phyloP scores from a whole-genome alignment of 2,888 invertebrate genomes.

The Spodoptera exigua region DNA sequence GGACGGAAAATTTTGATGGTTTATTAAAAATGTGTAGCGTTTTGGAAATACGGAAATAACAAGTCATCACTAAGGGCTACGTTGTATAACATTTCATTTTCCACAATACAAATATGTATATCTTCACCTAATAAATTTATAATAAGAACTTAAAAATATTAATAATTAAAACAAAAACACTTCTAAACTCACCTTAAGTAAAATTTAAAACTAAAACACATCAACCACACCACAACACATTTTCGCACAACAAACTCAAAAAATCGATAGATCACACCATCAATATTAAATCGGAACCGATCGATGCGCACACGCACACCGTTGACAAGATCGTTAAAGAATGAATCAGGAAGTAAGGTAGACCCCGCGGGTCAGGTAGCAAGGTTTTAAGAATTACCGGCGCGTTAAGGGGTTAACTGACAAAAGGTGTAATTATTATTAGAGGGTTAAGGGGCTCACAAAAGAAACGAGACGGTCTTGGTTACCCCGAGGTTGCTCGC shows the following conservation, averaged over 20 bases:
- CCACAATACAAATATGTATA: neutral
- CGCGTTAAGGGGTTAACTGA: slow-evolving; percentile 86
- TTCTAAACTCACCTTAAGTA: slow-evolving; percentile 29
- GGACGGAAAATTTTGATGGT: slow-evolving; percentile 56
- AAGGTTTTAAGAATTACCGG: slow-evolving; percentile 83
- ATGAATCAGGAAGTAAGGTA: slow-evolving; percentile 86
- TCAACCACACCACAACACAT: slow-evolving; percentile 30
- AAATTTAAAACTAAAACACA: slow-evolving; percentile 23
- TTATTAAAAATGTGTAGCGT: slow-evolving; percentile 52
- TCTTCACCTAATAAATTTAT: neutral
- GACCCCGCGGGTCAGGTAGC: slow-evolving; percentile 85
- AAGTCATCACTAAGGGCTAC: neutral
- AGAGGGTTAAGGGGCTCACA: slow-evolving; percentile 79
- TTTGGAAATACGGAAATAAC: slow-evolving; percentile 24
- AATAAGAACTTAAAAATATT: neutral
- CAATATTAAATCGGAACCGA: slow-evolving; percentile 62
- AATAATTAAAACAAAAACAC: too few species aligned
- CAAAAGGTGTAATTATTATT: slow-evolving; percentile 87
- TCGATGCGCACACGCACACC: slow-evolving; percentile 84
- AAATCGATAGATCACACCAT: slow-evolving; percentile 38
- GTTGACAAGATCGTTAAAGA: slow-evolving; percentile 80
- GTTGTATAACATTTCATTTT: slow-evolving; percentile 1
- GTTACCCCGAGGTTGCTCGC: slow-evolving; percentile 80
- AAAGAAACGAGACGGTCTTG: slow-evolving; percentile 78
- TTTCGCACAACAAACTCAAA: slow-evolving; percentile 18